A percentile compares a stretch with the other conserved stretches of the same genome.
Evolutionary conservation across 1,140 invertebrate genomes (phyloP).

Genomic region (Drosophila persimilis): DNA sequence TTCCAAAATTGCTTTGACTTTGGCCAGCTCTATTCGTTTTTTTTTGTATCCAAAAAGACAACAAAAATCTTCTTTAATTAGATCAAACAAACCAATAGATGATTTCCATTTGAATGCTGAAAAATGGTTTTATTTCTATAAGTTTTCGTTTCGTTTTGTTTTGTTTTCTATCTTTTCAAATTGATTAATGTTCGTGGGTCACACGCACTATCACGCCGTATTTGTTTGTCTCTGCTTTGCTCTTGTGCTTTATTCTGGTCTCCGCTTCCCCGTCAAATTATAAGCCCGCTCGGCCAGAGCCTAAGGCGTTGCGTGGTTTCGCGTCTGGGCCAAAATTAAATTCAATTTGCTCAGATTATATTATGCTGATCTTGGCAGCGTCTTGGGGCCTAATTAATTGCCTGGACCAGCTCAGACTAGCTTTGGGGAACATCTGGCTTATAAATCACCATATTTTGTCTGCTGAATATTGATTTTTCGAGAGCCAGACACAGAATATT

Average conservation of each 20-base stretch:
- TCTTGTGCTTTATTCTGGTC: constrained; percentile 9
- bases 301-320: constrained; percentile 49
- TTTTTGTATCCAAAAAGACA: constrained; percentile 7
- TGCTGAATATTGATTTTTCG: no score
- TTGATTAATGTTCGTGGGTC: constrained; percentile 71
- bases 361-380: constrained; percentile 44
- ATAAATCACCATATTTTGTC: constrained; percentile 31
- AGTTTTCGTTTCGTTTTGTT: constrained; percentile 6
- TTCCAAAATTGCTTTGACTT: constrained; percentile 38
- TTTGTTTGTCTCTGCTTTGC: constrained; percentile 5
- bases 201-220: constrained; percentile 46
- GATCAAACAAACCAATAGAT: constrained; percentile 55
- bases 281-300: constrained; percentile 31
- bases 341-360: constrained; percentile 45
- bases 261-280: constrained; percentile 47
- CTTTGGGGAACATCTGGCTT: constrained; percentile 31
- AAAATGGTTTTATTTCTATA: constrained; percentile 44
- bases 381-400: constrained; percentile 37
- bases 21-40: constrained; percentile 20
- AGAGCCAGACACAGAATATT: no score
- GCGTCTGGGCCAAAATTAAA: constrained; percentile 58
- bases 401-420: constrained; percentile 10
- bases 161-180: constrained; percentile 7
- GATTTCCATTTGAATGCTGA: constrained; percentile 58
- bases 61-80: constrained; percentile 57